Evolutionary conservation across 2,888 invertebrate species (phyloP), one percentile per base, ranked within the genome.

Genomic region (Drosophila prostipennis): DNA sequence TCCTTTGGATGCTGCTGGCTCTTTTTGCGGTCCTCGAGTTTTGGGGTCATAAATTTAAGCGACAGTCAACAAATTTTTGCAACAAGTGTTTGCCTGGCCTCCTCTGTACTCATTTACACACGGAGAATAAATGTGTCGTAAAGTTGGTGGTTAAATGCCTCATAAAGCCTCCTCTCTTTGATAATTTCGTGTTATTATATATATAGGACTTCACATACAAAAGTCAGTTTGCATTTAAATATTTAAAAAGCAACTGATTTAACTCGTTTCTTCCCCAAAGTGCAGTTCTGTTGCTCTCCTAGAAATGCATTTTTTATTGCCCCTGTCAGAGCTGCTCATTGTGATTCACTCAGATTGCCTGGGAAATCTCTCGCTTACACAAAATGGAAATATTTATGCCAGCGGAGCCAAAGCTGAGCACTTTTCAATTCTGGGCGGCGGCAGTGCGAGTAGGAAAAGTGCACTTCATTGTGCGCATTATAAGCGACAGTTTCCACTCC

Each of bases 41-140:
- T 71, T 34, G 63, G 80, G 89, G 89, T 85, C 88, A 91, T 91
- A 91, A 91, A 91, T 91, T 90, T 87, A 74, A 89, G 87, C 88
- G 89, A 89, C 90, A 88, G 91, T 90, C 90, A 90, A 91, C 91
- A 91, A 91, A 90, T 90, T 88, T 79, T 79, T 63, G 91, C 91
- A 91, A 91, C 91, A 91, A 91, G 91, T 91, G 90, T 85, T 80
- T 87, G 56, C 68, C 64, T 39, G 65, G 63, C 52, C 40, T 53
- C 23, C 52, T 46, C 40, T 8, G 5, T 51, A n/a, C 8, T 43
- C 19, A 39, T 34, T 48, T 32, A 36, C n/a, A 52, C 13, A 14
- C 14, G 3, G 43, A 67, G 14, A 52, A 39, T 45, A 63, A 16
- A n/a, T 16, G 6, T 14, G 7, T 1, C 32, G 16, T 13, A 46